These are phyloP conservation scores for Nibea albiflora DNA, from an alignment of 2,113 vertebrate genomes.

Conservation along the genomic window DNA sequence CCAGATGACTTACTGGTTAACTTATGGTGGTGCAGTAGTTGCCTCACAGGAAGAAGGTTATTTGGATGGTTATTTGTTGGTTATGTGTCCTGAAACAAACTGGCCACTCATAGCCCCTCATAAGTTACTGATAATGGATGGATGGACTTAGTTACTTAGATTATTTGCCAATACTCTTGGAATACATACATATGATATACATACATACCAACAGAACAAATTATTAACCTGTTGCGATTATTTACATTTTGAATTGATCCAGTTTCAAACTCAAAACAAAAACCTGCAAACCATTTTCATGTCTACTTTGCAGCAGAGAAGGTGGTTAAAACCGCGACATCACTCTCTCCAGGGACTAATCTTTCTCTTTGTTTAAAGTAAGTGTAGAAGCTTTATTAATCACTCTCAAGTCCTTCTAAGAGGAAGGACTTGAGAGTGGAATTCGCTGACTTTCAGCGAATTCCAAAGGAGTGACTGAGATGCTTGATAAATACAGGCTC, in stretches of 20 bases:
- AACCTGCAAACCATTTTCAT: not conserved
- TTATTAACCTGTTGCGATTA: not conserved
- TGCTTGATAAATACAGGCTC: not conserved
- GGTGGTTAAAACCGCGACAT: not conserved
- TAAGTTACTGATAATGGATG: too few relatives aligned
- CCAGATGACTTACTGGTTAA: too few relatives aligned
- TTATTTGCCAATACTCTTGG: not conserved
- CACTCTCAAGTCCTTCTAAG: not conserved
- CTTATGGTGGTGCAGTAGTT: too few relatives aligned
- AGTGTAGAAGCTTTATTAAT: slow-evolving; percentile 12
- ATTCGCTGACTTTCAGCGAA: not conserved
- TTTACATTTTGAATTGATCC: not conserved
- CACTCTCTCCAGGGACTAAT: not conserved
- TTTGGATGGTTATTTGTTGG: too few relatives aligned
- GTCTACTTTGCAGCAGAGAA: not conserved
- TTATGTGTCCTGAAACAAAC: too few relatives aligned
- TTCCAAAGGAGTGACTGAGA: not conserved
- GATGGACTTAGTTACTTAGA: not conserved
- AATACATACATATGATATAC: not conserved
- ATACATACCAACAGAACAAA: not conserved
- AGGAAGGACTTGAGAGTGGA: not conserved
- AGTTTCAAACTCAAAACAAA: not conserved
- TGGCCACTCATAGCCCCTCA: too few relatives aligned
- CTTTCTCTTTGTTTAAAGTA: slow-evolving; percentile 4
- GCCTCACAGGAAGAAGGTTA: too few relatives aligned